phyloP scores from a whole-genome alignment of 2,113 vertebrate genomes.

The Ursus arctos region DNA sequence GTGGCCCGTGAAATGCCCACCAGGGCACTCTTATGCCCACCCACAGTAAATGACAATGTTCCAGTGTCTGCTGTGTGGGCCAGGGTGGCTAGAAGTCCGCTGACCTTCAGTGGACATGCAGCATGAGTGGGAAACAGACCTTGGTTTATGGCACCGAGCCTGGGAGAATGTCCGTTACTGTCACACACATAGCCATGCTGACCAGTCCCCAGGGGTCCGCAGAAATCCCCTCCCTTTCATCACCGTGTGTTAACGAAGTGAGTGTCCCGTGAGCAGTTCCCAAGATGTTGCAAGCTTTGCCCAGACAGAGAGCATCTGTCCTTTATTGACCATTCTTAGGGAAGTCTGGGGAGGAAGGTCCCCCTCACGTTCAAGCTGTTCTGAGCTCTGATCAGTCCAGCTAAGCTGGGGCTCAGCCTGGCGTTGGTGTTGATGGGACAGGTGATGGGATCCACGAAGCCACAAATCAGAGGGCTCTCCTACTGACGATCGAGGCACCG shows the following conservation, averaged over 20 bases:
- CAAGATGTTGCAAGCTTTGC: background rate
- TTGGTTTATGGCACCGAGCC: background rate
- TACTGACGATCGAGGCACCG: background rate
- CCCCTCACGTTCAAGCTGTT: rapidly evolving
- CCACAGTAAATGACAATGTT: rapidly evolving
- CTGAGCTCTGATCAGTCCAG: background rate
- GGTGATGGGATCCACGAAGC: rapidly evolving
- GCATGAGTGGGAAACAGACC: rapidly evolving
- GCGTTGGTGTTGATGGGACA: rapidly evolving
- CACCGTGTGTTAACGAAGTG: rapidly evolving
- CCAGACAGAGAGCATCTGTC: background rate
- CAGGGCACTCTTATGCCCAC: too few relatives aligned
- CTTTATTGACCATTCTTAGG: background rate
- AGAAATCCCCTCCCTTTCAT: background rate
- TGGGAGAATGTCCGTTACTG: background rate
- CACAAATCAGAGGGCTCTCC: background rate
- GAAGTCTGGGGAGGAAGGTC: background rate
- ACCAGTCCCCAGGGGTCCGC: background rate
- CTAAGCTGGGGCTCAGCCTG: background rate
- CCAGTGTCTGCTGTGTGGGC: background rate
- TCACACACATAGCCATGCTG: background rate
- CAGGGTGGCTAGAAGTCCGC: background rate
- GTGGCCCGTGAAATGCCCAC: too few relatives aligned
- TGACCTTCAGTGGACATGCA: rapidly evolving
- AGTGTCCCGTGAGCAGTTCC: background rate